A percentile compares a stretch with the other conserved stretches of the same genome.
phyloP scores from a whole-genome alignment of 2,888 invertebrate species.

The Acanthosepion esculentum region DNA sequence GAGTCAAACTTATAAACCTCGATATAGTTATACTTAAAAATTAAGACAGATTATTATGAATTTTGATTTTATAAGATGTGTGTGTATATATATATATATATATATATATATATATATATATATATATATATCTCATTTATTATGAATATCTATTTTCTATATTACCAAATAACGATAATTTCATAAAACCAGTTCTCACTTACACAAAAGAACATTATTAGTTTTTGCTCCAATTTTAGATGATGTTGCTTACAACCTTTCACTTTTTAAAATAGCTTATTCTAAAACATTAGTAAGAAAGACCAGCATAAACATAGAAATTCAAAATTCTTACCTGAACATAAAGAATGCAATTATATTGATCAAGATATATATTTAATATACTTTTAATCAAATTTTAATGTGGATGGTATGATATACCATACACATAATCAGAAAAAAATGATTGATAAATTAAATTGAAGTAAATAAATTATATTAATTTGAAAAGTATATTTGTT shows the following conservation, averaged over 20 bases:
- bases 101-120: no score
- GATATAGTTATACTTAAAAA: not conserved
- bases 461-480: not conserved
- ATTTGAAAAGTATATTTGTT: not conserved
- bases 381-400: not conserved
- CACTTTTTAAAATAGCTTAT: constrained; percentile 14
- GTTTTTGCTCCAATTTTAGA: constrained; percentile 6
- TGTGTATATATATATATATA: no score
- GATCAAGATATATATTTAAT: not conserved
- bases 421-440: not conserved
- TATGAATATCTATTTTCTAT: not conserved
- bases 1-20: not conserved
- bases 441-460: not conserved
- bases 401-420: not conserved
- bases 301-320: constrained; percentile 33
- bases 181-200: constrained; percentile 9
- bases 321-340: not conserved
- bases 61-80: not conserved
- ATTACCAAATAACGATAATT: not conserved
- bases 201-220: not conserved
- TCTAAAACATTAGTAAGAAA: constrained; percentile 6
- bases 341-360: not conserved
- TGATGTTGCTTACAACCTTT: not conserved
- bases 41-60: not conserved
- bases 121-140: not conserved